These are phyloP conservation scores for Schizopygopsis malacanthus DNA, from an alignment of 2,797 vertebrate species.

Conservation along the genomic window DNA sequence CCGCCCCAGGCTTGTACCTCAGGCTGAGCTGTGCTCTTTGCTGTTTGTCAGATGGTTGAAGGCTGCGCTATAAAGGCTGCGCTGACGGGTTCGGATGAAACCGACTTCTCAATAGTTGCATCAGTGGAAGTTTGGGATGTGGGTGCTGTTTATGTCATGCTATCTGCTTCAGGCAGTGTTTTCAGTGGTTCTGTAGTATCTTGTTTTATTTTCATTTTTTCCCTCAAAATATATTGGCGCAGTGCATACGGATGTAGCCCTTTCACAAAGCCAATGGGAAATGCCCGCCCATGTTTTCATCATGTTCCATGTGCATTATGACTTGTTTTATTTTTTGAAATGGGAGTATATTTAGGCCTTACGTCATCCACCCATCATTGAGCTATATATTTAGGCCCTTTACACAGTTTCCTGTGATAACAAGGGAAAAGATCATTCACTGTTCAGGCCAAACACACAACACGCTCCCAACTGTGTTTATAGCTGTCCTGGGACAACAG, in stretches of 20 bases:
- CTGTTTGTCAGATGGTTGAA: conserved; percentile 20
- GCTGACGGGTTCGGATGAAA: conserved; percentile 16
- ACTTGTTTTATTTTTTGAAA: conserved; percentile 45
- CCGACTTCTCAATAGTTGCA: neutral
- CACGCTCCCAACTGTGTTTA: conserved; percentile 30
- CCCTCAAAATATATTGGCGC: conserved; percentile 45
- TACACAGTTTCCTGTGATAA: conserved; percentile 56
- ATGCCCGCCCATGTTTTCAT: conserved; percentile 57
- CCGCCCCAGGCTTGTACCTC: conserved; percentile 36
- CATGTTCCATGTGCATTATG: conserved; percentile 33
- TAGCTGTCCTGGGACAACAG: conserved; percentile 6
- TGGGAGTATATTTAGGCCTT: conserved; percentile 46
- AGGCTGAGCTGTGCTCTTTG: conserved; percentile 26
- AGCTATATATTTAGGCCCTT: conserved; percentile 22
- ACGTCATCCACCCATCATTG: conserved; percentile 45
- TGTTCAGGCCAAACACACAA: conserved; percentile 11
- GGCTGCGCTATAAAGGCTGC: conserved; percentile 25
- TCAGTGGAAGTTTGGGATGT: conserved; percentile 42
- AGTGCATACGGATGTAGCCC: conserved; percentile 32
- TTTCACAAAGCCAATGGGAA: conserved; percentile 45
- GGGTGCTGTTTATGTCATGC: conserved; percentile 40
- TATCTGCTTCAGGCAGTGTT: conserved; percentile 41
- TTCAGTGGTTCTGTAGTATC: conserved; percentile 25
- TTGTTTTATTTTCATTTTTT: conserved; percentile 34
- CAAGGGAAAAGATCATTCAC: conserved; percentile 50